A percentile compares a stretch with the other conserved stretches of the same genome.
phyloP scores from a whole-genome alignment of 1,140 invertebrate genomes.

The Physella acuta region DNA sequence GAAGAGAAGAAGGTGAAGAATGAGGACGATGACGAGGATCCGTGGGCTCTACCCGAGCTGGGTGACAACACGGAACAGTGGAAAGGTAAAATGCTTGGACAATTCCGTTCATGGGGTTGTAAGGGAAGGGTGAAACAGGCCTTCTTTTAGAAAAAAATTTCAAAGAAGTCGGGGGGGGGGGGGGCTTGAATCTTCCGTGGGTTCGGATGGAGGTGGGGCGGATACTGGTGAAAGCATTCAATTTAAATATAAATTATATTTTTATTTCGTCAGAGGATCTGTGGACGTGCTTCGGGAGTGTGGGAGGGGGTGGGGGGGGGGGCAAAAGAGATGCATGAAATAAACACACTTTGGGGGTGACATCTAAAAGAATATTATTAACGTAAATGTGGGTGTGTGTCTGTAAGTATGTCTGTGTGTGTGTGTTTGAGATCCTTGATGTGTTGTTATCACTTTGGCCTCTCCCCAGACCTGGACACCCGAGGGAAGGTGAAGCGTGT shows the following conservation, averaged over 20 bases:
- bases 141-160: background rate
- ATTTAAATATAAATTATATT: too few relatives aligned
- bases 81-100: background rate
- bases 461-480: constrained; percentile 36
- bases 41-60: background rate
- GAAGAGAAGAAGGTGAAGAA: background rate
- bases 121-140: background rate
- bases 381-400: background rate
- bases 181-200: too few relatives aligned
- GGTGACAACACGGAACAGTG: background rate
- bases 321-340: too few relatives aligned
- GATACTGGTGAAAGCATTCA: too few relatives aligned
- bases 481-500: constrained; percentile 35
- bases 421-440: background rate
- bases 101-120: background rate
- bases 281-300: background rate
- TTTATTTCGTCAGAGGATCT: background rate
- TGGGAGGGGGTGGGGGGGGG: too few relatives aligned
- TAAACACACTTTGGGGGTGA: too few relatives aligned
- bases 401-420: background rate
- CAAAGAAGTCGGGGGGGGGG: background rate
- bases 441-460: background rate
- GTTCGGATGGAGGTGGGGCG: too few relatives aligned
- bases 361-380: too few relatives aligned
- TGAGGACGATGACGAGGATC: background rate